Evolutionary conservation across 2,113 vertebrate species (phyloP).

Genomic region (Microcebus griseorufus): DNA sequence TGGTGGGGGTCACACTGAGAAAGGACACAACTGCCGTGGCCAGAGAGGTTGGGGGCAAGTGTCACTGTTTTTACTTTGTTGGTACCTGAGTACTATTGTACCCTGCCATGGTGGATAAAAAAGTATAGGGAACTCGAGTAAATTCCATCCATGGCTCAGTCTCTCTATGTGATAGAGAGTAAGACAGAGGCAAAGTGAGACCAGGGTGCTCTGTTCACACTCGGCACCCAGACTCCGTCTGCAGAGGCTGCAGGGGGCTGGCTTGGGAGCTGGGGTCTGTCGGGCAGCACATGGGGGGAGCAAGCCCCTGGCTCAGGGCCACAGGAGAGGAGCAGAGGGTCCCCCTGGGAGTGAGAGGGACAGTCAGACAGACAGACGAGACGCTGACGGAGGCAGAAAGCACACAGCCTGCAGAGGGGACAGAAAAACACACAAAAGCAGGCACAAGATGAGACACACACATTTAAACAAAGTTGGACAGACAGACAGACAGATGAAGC

Average conservation of each 20-base stretch:
- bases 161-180: background rate
- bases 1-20: too few species aligned
- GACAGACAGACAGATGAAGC: background rate
- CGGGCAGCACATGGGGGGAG: fast-evolving
- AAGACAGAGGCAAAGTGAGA: too few species aligned
- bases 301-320: too few species aligned
- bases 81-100: background rate
- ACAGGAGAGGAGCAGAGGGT: background rate
- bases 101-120: background rate
- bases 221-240: background rate
- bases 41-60: background rate
- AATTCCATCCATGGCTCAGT: background rate
- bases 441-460: too few species aligned
- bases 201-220: fast-evolving
- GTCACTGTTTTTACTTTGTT: background rate
- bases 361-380: background rate
- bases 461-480: background rate
- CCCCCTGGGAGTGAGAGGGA: too few species aligned
- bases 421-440: too few species aligned
- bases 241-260: background rate
- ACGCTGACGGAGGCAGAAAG: background rate
- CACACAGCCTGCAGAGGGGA: fast-evolving
- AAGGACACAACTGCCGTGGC: background rate
- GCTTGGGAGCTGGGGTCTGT: too few species aligned
- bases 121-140: background rate